Evolutionary conservation across 2,113 vertebrate species (phyloP).

Genomic region (Cyphomyrus plagiostoma): DNA sequence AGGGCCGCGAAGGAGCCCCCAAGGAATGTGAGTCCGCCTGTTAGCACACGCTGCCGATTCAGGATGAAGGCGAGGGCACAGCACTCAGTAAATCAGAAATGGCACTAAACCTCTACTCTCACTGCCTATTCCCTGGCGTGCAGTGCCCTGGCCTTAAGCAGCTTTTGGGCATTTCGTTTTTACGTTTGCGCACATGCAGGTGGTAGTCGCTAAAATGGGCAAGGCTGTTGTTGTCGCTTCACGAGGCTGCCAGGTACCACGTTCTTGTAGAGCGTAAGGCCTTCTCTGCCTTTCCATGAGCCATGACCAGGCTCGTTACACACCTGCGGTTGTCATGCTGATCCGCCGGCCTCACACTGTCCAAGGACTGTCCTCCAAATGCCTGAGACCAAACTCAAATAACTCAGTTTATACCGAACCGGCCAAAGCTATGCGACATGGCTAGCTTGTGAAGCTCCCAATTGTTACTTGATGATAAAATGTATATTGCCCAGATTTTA

Average conservation of each 20-base stretch:
- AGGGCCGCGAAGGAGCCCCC: neutral
- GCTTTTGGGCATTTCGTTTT: neutral
- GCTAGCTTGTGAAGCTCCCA: neutral
- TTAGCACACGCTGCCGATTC: slow-evolving; percentile 6
- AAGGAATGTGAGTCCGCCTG: slow-evolving; percentile 5
- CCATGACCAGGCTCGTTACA: neutral
- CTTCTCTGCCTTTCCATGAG: neutral
- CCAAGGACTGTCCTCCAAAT: neutral
- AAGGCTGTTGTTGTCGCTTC: neutral
- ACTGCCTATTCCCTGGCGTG: neutral
- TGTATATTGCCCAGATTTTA: neutral
- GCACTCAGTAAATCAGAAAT: slow-evolving; percentile 40
- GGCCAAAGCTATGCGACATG: neutral
- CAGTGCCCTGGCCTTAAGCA: neutral
- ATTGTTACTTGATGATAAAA: neutral
- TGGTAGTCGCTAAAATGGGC: neutral
- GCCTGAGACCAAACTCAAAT: neutral
- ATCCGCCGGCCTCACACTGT: neutral
- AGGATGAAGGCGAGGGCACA: slow-evolving; percentile 28
- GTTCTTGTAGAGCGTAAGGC: neutral
- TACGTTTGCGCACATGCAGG: neutral
- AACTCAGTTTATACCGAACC: neutral
- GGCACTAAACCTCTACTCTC: slow-evolving; percentile 18
- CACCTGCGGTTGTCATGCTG: neutral
- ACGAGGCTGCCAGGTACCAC: neutral